Evolutionary conservation across 1,140 invertebrate genomes (phyloP).

Genomic region (Drosophila arawakana): DNA sequence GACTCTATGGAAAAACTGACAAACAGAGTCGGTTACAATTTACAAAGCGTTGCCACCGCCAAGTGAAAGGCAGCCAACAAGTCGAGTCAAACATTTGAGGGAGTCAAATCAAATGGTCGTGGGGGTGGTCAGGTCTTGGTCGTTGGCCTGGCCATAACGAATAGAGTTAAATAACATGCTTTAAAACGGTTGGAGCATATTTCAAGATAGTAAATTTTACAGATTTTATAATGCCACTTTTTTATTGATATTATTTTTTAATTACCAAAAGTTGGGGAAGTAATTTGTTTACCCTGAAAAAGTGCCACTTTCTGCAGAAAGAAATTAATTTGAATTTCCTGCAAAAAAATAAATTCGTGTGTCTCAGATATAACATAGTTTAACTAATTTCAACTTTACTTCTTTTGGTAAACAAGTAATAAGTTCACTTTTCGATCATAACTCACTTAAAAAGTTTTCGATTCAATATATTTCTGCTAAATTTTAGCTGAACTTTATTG

Average conservation of each 20-base stretch:
- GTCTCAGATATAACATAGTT: too few relatives aligned
- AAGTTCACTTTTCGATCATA: too few relatives aligned
- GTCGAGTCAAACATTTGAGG: slow-evolving; percentile 25
- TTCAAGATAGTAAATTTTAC: neutral
- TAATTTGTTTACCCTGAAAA: too few relatives aligned
- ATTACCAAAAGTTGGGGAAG: too few relatives aligned
- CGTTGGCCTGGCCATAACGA: slow-evolving; percentile 9
- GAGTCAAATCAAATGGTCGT: slow-evolving; percentile 9
- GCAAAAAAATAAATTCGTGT: too few relatives aligned
- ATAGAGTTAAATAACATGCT: neutral
- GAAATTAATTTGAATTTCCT: too few relatives aligned
- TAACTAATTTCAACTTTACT: too few relatives aligned
- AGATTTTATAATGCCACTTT: neutral
- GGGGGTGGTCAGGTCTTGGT: slow-evolving; percentile 24
- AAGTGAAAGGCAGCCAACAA: slow-evolving; percentile 57
- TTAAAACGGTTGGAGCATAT: neutral
- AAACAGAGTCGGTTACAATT: slow-evolving; percentile 30
- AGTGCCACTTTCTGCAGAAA: too few relatives aligned
- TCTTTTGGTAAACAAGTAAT: too few relatives aligned
- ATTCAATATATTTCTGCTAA: too few relatives aligned
- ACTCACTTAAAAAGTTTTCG: too few relatives aligned
- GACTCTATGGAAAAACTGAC: neutral
- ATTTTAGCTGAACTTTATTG: too few relatives aligned
- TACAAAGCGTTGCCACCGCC: slow-evolving; percentile 25
- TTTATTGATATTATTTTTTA: neutral